These are phyloP conservation scores for Neoitamus cyanurus DNA, from an alignment of 2,888 invertebrate species.

Conservation along the genomic window DNA sequence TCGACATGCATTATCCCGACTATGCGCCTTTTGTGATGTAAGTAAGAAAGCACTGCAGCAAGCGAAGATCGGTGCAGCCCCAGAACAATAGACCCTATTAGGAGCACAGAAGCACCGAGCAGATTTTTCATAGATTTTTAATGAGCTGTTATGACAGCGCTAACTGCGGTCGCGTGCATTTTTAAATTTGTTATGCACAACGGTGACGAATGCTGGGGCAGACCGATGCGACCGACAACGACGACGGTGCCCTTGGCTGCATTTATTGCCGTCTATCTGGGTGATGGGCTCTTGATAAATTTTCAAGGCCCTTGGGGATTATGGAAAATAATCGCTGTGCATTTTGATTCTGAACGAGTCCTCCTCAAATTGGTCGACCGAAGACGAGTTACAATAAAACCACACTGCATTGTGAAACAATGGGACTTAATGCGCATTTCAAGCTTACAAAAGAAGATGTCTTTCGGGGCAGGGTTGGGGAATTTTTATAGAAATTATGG, in stretches of 20 bases:
- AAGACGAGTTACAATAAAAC: neutral
- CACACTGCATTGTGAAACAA: neutral
- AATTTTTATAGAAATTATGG: neutral
- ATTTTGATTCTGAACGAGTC: neutral
- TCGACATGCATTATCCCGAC: neutral
- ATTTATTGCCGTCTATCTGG: neutral
- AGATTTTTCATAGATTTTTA: conserved; percentile 16
- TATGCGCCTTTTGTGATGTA: neutral
- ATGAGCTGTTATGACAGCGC: conserved; percentile 15
- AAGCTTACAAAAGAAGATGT: neutral
- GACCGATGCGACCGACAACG: neutral
- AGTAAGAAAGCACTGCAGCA: neutral
- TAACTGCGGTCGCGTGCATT: conserved; percentile 15
- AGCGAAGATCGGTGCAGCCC: neutral
- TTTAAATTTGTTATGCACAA: neutral
- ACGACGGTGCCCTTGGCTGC: neutral
- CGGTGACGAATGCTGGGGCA: neutral
- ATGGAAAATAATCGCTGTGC: neutral
- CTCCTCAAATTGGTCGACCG: neutral
- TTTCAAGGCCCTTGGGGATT: neutral
- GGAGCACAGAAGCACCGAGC: neutral
- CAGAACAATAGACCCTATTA: conserved; percentile 13
- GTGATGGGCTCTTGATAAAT: neutral
- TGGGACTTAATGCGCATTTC: neutral
- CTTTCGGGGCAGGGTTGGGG: neutral